These are phyloP conservation scores for Zosterops lateralis DNA, from an alignment of 2,113 vertebrate genomes.

Conservation along the genomic window DNA sequence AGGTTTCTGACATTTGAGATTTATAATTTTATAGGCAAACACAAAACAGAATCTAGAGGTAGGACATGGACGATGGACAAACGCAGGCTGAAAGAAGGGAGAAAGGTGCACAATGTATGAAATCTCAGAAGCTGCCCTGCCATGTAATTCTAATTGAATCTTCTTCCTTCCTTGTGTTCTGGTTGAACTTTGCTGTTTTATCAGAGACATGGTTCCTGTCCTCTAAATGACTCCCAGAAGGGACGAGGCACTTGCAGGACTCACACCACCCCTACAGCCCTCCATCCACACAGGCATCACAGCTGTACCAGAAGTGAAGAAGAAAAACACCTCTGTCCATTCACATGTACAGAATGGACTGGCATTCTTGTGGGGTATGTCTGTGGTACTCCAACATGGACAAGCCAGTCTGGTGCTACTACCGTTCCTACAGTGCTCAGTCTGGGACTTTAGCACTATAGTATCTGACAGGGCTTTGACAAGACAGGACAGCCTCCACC, in stretches of 20 bases:
- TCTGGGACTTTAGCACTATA: background rate
- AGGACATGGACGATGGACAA: background rate
- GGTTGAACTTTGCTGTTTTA: background rate
- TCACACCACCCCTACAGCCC: background rate
- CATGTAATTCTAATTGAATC: background rate
- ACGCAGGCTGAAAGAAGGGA: background rate
- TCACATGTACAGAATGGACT: background rate
- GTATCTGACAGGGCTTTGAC: background rate
- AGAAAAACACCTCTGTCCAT: background rate
- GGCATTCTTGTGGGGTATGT: background rate
- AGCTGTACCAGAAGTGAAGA: background rate
- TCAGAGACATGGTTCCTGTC: background rate
- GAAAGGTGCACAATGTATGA: background rate
- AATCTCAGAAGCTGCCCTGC: background rate
- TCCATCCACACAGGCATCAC: background rate
- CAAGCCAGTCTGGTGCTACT: background rate
- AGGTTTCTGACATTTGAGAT: background rate
- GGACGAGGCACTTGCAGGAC: background rate
- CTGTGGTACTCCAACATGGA: background rate
- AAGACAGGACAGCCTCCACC: background rate
- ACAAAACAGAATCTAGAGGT: background rate
- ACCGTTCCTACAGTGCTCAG: background rate
- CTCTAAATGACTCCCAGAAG: background rate
- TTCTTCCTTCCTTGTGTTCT: background rate
- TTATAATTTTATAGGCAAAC: background rate